Evolutionary conservation across 2,797 vertebrate genomes (phyloP).

Genomic region (Staurois parvus): DNA sequence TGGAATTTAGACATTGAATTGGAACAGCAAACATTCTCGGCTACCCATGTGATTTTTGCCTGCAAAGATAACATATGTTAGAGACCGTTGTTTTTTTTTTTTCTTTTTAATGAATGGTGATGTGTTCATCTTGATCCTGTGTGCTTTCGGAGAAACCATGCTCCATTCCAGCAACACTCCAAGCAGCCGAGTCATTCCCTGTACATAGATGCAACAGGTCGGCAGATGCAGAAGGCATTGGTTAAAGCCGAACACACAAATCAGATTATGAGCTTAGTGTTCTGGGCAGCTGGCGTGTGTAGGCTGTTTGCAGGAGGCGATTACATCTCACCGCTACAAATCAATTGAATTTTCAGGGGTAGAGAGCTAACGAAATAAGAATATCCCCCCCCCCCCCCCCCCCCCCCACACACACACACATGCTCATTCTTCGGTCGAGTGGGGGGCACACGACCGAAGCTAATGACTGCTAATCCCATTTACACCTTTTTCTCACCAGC

Average conservation of each 20-base stretch:
- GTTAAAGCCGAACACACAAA: slow-evolving; percentile 1
- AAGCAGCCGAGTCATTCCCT: not conserved
- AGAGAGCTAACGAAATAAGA: slow-evolving; percentile 46
- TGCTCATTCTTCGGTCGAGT: not conserved
- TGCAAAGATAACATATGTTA: not conserved
- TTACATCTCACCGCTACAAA: slow-evolving; percentile 64
- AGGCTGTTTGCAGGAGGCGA: slow-evolving; percentile 26
- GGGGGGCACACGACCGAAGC: not conserved
- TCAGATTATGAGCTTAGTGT: slow-evolving; percentile 19
- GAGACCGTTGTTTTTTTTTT: not conserved
- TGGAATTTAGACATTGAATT: not conserved
- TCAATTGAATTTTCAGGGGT: slow-evolving; percentile 62
- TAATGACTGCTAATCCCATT: slow-evolving; percentile 1
- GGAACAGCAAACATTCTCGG: too few relatives aligned
- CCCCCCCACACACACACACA: not conserved
- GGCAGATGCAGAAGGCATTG: not conserved
- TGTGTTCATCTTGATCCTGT: not conserved
- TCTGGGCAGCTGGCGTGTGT: slow-evolving; percentile 22
- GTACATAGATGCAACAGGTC: not conserved
- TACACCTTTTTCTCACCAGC: slow-evolving; percentile 3
- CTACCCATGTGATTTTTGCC: too few relatives aligned
- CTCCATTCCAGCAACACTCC: not conserved
- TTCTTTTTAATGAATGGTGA: not conserved
- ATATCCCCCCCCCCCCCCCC: slow-evolving; percentile 1
- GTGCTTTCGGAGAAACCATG: not conserved